Base-by-base conservation (phyloP, 2,113 vertebrate species). In the Chaenogobius annularis region DNA sequence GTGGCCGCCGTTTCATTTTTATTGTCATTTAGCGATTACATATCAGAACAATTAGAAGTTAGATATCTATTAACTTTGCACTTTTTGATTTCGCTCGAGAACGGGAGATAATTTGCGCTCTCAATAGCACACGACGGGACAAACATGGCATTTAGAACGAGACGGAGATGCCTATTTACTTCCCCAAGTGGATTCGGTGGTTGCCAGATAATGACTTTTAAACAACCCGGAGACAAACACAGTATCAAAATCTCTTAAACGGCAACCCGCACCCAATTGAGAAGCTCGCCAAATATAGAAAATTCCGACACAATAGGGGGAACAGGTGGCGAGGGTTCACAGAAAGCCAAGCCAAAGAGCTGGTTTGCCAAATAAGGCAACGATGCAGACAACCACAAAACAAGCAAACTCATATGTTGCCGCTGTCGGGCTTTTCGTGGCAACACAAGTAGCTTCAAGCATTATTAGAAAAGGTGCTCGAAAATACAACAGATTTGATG, bases 211-310 rank as follows among this genome's bases (percentile, higher is more conserved):
- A 76, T 82, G 76, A 85, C 75, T 73, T 70, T 73, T 69, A 62
- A 83, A 72, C 81, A 87, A 72, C 40, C 68, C 69, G 48, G 46
- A 66, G 37, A 65, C 73, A 82, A 83, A 71, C 13, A 72, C 69
- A 66, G 64, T 22, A 66, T 46, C 20, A 7, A 66, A 47, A 66
- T 46, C 69, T 70, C 50, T 54, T 74, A 64, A 61, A 78, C 81
- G 58, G 72, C 78, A 88, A 88, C 85, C 88, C 74, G 77, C 80
- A 82, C 85, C 55, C 80, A 79, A 88, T 84, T 71, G 77, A 83
- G 78, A 69, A 84, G 92, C 89, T 83, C 77, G 90, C 93, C 92
- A 93, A 94, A 94, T 93, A 94, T 94, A 94, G 93, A 93, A 93
- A 91, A 93, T 93, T 92, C 91, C 81, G 14, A 87, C 85, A 93